These are phyloP conservation scores for Diachasmimorpha longicaudata DNA, from an alignment of 1,140 invertebrate genomes.

Conservation along the genomic window DNA sequence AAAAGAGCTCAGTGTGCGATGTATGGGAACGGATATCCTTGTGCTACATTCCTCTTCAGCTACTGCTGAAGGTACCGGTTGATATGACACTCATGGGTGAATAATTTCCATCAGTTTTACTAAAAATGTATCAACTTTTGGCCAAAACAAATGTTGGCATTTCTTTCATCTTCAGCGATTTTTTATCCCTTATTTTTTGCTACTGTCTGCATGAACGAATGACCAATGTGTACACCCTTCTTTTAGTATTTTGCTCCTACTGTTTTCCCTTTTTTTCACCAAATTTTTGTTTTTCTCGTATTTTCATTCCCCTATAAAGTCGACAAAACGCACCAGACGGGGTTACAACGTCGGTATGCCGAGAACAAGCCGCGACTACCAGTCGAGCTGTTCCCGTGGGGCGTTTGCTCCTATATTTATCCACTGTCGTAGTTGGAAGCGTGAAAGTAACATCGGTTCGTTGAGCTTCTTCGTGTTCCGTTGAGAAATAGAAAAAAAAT, in stretches of 20 bases:
- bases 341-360: slow-evolving; percentile 6
- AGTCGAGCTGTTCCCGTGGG: slow-evolving; percentile 21
- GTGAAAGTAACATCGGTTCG: slow-evolving; percentile 6
- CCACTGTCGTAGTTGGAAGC: not conserved
- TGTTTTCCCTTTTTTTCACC: not conserved
- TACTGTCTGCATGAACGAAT: not conserved
- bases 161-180: not conserved
- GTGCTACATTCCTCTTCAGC: not conserved
- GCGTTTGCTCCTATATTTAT: slow-evolving; percentile 17
- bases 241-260: not conserved
- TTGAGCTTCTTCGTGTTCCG: not conserved
- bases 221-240: not conserved
- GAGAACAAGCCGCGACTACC: slow-evolving; percentile 15
- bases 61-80: not conserved
- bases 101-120: not conserved
- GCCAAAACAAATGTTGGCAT: not conserved
- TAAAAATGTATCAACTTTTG: not conserved
- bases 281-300: not conserved
- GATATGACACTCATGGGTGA: not conserved
- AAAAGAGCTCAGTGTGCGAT: not conserved
- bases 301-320: slow-evolving; percentile 1
- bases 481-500: not conserved
- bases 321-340: slow-evolving; percentile 6
- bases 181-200: not conserved
- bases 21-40: not conserved